Base-by-base conservation (phyloP, 2,113 vertebrate genomes). In the Cochlearius cochlearius region DNA sequence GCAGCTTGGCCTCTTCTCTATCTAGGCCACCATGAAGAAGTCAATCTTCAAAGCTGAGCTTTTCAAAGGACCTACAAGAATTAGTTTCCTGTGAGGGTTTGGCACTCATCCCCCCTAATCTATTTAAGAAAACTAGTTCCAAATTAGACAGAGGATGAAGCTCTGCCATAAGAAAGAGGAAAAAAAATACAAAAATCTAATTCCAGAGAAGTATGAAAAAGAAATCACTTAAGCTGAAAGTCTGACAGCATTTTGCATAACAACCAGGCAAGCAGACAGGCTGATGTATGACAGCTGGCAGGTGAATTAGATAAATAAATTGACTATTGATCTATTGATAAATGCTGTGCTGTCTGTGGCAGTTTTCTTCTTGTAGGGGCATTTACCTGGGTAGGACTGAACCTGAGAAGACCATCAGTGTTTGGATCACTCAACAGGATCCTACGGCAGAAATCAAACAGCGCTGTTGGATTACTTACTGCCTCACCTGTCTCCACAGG, bases 31-130 rank as follows among this genome's bases (percentile, higher is more conserved):
- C 74, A 34, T 56, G 94, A 86, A 89, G 69, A 89, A 94, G 49
- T 82, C 66, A 62, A 41, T 60, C 92, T 95, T 95, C 87, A 97
- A 95, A 96, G 92, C 86, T 26, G 58, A 95, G 77, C 72, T 94
- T 94, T 96, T 91, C 93, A 95, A 95, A 94, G 53, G 81, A 64
- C 66, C 84, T 87, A 84, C 89, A 94, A 91, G 92, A 95, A 95
- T 92, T 92, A 91, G 80, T 87, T 97, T 92, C 87, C 89, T 95
- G 87, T 39, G 59, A 94, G 58, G 63, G 50, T 86, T 86, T 96
- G 96, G 94, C 82, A 93, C 38, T 92, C 86, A 59, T 86, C 63
- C 78, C 59, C 72, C 76, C 58, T 86, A 80, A 92, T 95, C 91
- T 95, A 80, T 91, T 96, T 76, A 59, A 86, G 94, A 96, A 92